These are phyloP conservation scores for Psophia crepitans DNA, from an alignment of 2,113 vertebrate genomes.

Conservation along the genomic window DNA sequence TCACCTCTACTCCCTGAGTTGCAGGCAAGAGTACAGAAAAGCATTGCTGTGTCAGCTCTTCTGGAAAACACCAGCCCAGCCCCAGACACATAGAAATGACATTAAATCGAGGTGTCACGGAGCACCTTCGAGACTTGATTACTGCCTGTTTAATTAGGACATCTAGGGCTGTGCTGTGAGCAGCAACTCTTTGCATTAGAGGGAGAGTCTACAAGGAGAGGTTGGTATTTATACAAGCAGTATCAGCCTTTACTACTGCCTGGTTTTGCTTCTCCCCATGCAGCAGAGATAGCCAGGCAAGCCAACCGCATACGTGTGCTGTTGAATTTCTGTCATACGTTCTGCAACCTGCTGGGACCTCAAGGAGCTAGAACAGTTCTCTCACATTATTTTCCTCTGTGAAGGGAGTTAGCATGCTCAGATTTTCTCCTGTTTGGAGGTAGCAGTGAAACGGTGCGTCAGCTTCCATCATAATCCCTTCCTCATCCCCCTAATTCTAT, in stretches of 20 bases:
- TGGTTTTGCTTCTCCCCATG: neutral
- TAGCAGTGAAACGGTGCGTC: neutral
- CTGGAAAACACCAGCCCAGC: neutral
- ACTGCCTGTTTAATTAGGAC: neutral
- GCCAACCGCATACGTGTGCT: neutral
- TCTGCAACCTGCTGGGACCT: neutral
- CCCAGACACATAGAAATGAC: neutral
- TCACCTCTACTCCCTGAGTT: neutral
- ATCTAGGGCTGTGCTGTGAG: neutral
- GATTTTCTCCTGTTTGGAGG: neutral
- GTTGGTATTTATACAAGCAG: neutral
- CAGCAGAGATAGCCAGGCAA: neutral
- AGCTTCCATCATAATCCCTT: neutral
- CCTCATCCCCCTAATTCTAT: neutral
- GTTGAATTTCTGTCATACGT: rapidly evolving
- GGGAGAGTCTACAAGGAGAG: neutral
- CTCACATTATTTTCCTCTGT: neutral
- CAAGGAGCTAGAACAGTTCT: neutral
- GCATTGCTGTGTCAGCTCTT: neutral
- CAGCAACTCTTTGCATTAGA: neutral
- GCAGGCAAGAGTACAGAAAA: neutral
- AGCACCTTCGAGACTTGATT: neutral
- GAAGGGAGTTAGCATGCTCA: neutral
- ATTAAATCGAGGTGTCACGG: neutral
- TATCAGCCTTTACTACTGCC: neutral